Evolutionary conservation across 2,888 invertebrate species (phyloP).

Genomic region (Helleia helle): DNA sequence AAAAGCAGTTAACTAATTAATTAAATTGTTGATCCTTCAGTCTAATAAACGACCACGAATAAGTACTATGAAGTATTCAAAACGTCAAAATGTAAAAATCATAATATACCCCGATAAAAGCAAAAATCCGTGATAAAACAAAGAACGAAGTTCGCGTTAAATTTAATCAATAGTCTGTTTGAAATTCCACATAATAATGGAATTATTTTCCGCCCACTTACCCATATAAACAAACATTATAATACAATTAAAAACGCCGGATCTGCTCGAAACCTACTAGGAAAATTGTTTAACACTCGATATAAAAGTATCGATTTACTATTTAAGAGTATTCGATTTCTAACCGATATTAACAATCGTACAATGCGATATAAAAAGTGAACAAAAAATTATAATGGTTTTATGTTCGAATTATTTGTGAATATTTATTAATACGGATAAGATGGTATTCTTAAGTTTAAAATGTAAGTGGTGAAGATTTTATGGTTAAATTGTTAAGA

Average conservation of each 20-base stretch:
- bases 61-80: too few species aligned
- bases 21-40: too few species aligned
- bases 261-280: not conserved
- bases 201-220: not conserved
- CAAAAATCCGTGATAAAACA: too few species aligned
- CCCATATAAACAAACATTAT: slow-evolving; percentile 3
- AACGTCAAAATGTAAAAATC: too few species aligned
- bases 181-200: too few species aligned
- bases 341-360: slow-evolving; percentile 6
- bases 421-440: not conserved
- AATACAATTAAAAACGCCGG: not conserved
- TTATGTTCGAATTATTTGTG: not conserved
- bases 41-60: too few species aligned
- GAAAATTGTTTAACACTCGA: slow-evolving; percentile 7
- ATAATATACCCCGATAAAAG: too few species aligned
- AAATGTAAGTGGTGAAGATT: too few species aligned
- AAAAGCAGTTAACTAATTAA: too few species aligned
- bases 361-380: slow-evolving; percentile 3
- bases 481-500: too few species aligned
- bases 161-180: not conserved
- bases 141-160: too few species aligned
- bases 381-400: not conserved
- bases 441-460: not conserved
- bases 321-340: slow-evolving; percentile 13
- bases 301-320: slow-evolving; percentile 17